Evolutionary conservation across 2,113 vertebrate species (phyloP).

Genomic region (Sminthopsis crassicaudata): DNA sequence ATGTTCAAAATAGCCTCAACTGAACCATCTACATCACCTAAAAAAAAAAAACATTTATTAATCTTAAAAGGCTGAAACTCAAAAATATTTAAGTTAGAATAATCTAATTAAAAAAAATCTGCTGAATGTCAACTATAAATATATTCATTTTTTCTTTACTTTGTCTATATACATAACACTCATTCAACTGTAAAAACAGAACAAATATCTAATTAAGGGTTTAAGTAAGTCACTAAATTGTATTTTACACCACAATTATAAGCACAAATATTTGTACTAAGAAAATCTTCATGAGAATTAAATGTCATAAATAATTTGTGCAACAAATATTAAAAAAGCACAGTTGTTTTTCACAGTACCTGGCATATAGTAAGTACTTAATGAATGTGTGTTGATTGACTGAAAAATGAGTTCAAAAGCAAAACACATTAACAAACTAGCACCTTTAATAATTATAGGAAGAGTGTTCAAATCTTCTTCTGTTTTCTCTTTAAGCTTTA

Average conservation of each 20-base stretch:
- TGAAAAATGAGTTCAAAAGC: constrained; percentile 20
- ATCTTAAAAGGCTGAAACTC: constrained; percentile 1
- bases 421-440: constrained; percentile 43
- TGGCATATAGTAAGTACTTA: background rate
- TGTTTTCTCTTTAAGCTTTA: constrained; percentile 84
- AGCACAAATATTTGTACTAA: constrained; percentile 40
- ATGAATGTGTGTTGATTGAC: background rate
- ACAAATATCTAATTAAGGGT: constrained; percentile 9
- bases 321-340: background rate
- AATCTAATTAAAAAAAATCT: background rate
- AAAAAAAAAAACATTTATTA: constrained; percentile 33
- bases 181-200: constrained; percentile 45
- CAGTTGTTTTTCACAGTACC: background rate
- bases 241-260: constrained; percentile 41
- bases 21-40: constrained; percentile 97
- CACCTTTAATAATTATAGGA: constrained; percentile 94
- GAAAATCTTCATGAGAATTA: constrained; percentile 40
- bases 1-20: constrained; percentile 93
- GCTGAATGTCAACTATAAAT: background rate
- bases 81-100: constrained; percentile 42
- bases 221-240: background rate
- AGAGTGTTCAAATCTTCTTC: constrained; percentile 80
- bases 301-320: background rate
- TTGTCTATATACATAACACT: constrained; percentile 16
- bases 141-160: background rate